phyloP scores from a whole-genome alignment of 2,888 invertebrate species.

The Dichetophora obliterata region DNA sequence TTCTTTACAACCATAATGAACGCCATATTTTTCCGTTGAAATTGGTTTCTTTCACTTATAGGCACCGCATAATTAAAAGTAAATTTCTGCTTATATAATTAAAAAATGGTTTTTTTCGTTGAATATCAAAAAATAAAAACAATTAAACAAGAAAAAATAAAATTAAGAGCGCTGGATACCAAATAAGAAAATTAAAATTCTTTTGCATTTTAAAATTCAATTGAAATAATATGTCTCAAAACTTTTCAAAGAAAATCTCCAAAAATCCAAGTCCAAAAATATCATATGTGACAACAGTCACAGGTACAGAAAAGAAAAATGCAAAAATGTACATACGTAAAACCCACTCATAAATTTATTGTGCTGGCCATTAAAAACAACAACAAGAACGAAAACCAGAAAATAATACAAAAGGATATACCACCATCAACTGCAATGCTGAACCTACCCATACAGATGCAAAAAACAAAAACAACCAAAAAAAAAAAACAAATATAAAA shows the following conservation, averaged over 20 bases:
- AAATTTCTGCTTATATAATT: too few species aligned
- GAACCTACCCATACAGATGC: not conserved
- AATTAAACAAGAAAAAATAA: too few species aligned
- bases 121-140: too few species aligned
- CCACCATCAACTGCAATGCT: not conserved
- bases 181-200: too few species aligned
- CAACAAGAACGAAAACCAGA: not conserved
- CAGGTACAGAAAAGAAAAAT: not conserved
- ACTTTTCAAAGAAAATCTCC: too few species aligned
- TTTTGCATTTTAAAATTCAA: too few species aligned
- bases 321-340: not conserved
- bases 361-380: constrained; percentile 26
- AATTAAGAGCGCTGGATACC: too few species aligned
- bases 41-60: not conserved
- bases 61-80: too few species aligned
- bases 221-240: too few species aligned
- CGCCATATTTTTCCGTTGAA: not conserved
- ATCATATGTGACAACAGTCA: too few species aligned
- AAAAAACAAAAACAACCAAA: not conserved
- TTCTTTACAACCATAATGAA: not conserved
- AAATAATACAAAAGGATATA: not conserved
- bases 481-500: not conserved
- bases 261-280: too few species aligned
- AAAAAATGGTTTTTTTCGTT: too few species aligned
- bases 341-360: constrained; percentile 33